Base-by-base conservation (phyloP, 2,113 vertebrate genomes). In the Phalacrocorax pelagicus region DNA sequence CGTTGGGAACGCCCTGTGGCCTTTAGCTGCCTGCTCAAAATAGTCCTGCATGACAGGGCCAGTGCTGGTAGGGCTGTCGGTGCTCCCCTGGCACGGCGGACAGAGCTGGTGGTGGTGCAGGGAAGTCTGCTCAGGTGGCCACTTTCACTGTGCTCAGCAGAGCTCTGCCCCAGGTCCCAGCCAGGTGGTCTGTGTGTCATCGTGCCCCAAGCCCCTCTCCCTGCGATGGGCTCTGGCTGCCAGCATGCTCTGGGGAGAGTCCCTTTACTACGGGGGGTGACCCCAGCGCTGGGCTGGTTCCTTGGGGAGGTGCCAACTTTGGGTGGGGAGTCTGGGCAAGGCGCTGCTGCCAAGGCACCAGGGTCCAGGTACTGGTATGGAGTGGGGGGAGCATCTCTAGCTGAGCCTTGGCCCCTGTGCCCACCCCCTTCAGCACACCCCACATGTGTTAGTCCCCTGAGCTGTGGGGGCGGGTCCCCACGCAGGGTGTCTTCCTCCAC, bases 11-110 rank as follows among this genome's bases (percentile, higher is more conserved):
- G 9, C 5, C 22, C 81, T 26, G 1, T 89, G 89, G 89, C 92
- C 95, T 95, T 97, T 94, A 94, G 86, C 95, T 91, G 78, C 42
- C 81, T 70, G 71, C 94, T 75, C 74, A 92, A 94, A 96, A 96
- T 95, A 95, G 85, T 91, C 38, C 38, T 36, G 46, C 1, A 8
- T 81, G 88, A 57, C 1, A 5, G 23, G 54, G 55, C 32, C 5
- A 34, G 46, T 27, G 19, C 57, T 85, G 84, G 57, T 73, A 24
- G 70, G 12, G 4, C 4, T 3, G 59, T 18, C 5, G 3, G 32
- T 29, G 66, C 79, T 83, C 40, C 71, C 52, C 62, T 34, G 87
- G 59, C 72, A n/a, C 4, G 2, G 67, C 2, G 1, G 29, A 42
- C 40, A 67, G 86, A 42, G 73, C 66, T 26, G 54, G n/a, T 4